phyloP scores from a whole-genome alignment of 2,113 vertebrate genomes.

The Paracanthobrama guichenoti region DNA sequence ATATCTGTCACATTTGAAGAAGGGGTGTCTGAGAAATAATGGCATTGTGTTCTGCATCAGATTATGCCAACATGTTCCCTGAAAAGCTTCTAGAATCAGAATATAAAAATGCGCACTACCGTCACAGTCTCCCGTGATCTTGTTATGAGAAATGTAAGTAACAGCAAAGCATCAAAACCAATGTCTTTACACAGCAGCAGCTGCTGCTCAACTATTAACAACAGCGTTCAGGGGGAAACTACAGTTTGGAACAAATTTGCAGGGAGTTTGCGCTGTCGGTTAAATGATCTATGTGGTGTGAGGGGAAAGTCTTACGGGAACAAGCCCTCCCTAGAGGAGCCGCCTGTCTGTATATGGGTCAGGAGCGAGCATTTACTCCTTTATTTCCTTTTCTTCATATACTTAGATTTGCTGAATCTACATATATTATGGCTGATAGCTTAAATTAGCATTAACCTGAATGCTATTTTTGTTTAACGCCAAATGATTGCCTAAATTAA shows the following conservation, averaged over 20 bases:
- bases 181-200: constrained; percentile 32
- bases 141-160: constrained; percentile 26
- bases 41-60: background rate
- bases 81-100: background rate
- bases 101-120: background rate
- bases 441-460: background rate
- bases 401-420: background rate
- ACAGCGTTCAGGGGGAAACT: background rate
- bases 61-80: background rate
- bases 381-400: background rate
- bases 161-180: constrained; percentile 22
- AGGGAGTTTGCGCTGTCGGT: constrained; percentile 23
- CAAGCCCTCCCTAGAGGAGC: background rate
- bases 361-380: background rate
- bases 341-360: constrained; percentile 38
- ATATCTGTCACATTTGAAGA: background rate
- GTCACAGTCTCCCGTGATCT: background rate
- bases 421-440: background rate
- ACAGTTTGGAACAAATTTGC: constrained; percentile 10
- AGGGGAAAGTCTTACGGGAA: background rate
- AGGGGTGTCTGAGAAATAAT: background rate
- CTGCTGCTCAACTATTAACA: constrained; percentile 3
- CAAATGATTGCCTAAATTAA: background rate
- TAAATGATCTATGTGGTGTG: constrained; percentile 40
- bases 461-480: background rate